Percentiles rank a stretch among this genome's conserved stretches.
phyloP scores from a whole-genome alignment of 2,888 invertebrate species.

The Alviniconcha strummeri region DNA sequence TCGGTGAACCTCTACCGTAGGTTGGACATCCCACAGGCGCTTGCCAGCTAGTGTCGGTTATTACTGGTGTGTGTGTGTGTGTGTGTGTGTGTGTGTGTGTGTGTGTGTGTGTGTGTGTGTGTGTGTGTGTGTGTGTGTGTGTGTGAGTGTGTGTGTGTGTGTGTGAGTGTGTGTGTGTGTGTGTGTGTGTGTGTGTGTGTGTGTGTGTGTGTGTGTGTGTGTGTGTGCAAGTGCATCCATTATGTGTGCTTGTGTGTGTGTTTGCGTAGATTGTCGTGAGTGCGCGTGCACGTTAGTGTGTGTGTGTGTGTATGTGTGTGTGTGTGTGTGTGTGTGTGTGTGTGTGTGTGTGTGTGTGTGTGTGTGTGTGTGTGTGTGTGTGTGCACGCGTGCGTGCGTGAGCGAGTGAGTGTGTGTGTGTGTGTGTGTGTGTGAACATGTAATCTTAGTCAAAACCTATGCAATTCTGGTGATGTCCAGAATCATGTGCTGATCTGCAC shows the following conservation, averaged over 20 bases:
- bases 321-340: background rate
- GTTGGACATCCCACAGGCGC: too few relatives aligned
- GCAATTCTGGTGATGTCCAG: too few relatives aligned
- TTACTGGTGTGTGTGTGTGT: background rate
- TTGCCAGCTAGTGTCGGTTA: too few relatives aligned
- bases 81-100: background rate
- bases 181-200: too few relatives aligned
- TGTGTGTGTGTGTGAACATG: background rate
- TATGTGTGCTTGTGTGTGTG: background rate
- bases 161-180: background rate
- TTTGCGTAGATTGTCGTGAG: background rate
- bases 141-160: background rate
- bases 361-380: background rate
- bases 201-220: too few relatives aligned
- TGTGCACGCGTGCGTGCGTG: background rate
- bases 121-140: background rate
- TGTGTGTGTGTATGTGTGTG: background rate
- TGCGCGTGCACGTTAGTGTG: background rate
- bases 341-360: background rate
- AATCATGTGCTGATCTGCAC: too few relatives aligned
- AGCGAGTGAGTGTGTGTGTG: background rate
- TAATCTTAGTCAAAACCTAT: too few relatives aligned
- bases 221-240: too few relatives aligned
- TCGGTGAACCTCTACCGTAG: too few relatives aligned
- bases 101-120: background rate